Percentiles rank a stretch among this genome's conserved stretches.
Conservation (phyloP, 2,797 vertebrate species). For the Rhinichthys osculus region DNA sequence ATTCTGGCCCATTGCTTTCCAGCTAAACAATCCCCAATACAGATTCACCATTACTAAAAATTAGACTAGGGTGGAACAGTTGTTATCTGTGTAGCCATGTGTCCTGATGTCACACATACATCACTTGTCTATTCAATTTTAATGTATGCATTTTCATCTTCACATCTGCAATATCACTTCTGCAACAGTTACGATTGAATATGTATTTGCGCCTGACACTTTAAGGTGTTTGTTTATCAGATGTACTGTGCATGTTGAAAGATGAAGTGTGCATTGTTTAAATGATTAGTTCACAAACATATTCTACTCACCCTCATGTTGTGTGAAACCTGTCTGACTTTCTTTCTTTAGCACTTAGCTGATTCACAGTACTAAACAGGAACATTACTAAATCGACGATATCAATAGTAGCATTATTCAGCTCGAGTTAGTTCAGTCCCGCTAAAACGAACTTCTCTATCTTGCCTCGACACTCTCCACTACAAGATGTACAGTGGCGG, state of each 20-base stretch:
- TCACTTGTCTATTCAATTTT: neutral
- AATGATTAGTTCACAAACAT: neutral
- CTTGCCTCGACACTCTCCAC: too few species aligned
- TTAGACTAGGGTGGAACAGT: neutral
- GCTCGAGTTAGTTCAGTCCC: too few species aligned
- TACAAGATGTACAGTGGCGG: too few species aligned
- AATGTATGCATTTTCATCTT: neutral
- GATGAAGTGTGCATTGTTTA: neutral
- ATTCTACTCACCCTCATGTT: neutral
- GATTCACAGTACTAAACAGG: too few species aligned
- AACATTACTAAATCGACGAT: too few species aligned
- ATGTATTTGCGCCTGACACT: neutral
- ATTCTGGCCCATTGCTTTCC: constrained; percentile 36
- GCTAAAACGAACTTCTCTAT: too few species aligned
- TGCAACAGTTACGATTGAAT: neutral
- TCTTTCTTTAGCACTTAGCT: neutral
- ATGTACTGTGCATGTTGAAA: neutral
- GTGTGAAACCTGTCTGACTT: neutral
- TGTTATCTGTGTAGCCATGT: neutral
- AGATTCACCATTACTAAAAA: neutral
- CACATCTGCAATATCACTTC: neutral
- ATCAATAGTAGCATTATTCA: too few species aligned
- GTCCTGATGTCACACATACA: neutral
- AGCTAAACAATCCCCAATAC: constrained; percentile 18
- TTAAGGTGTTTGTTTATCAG: neutral